A percentile compares a stretch with the other conserved stretches of the same genome.
Evolutionary conservation across 2,113 vertebrate genomes (phyloP).

Genomic region (Corydoras maculifer): DNA sequence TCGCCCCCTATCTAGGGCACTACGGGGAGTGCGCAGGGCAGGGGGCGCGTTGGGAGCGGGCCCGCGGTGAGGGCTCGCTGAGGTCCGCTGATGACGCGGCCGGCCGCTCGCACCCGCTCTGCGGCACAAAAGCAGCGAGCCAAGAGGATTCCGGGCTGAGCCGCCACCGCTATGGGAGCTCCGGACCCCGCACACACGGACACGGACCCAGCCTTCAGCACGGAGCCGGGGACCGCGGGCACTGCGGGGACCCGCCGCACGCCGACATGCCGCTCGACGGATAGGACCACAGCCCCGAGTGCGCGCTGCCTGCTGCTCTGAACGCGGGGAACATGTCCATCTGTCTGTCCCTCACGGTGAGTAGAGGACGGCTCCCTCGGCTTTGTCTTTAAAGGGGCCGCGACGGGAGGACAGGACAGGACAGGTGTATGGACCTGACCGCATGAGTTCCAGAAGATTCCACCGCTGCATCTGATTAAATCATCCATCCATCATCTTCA

Average conservation of each 20-base stretch:
- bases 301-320: conserved; percentile 43
- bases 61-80: conserved; percentile 15
- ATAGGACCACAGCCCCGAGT: conserved; percentile 44
- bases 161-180: conserved; percentile 62
- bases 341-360: conserved; percentile 58
- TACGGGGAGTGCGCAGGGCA: neutral
- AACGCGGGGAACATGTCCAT: conserved; percentile 51
- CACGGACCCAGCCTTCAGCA: conserved; percentile 37
- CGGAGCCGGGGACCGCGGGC: conserved; percentile 29
- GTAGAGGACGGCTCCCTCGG: conserved; percentile 37
- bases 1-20: neutral
- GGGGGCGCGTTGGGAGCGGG: too few species aligned
- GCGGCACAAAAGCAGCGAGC: conserved; percentile 49
- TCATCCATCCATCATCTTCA: too few species aligned
- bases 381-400: conserved; percentile 60
- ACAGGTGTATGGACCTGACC: neutral
- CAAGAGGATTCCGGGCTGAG: conserved; percentile 32
- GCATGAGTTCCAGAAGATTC: neutral
- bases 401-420: conserved; percentile 43
- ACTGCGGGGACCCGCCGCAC: conserved; percentile 38
- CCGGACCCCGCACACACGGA: conserved; percentile 34
- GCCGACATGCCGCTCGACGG: conserved; percentile 45
- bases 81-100: conserved; percentile 38
- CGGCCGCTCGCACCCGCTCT: conserved; percentile 43
- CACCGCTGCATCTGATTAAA: neutral